Percentiles rank a stretch among this genome's conserved stretches.
phyloP scores from a whole-genome alignment of 2,113 vertebrate genomes.

The Felis chaus region DNA sequence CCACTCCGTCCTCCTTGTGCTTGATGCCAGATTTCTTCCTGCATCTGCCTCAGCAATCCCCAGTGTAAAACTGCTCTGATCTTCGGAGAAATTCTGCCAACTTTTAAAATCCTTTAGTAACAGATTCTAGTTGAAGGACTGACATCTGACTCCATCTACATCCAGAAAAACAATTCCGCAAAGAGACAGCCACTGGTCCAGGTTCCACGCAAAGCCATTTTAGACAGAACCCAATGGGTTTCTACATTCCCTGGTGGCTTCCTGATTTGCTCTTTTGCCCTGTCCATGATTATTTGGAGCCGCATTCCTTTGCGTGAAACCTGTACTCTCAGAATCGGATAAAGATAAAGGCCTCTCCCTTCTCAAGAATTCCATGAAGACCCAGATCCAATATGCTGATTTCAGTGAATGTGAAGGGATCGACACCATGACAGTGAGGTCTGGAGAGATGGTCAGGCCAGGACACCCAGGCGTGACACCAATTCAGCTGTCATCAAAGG shows the following conservation, averaged over 20 bases:
- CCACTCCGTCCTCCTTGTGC: constrained; percentile 84
- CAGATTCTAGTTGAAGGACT: constrained; percentile 70
- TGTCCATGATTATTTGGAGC: constrained; percentile 47
- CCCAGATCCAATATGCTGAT: constrained; percentile 67
- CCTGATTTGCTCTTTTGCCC: constrained; percentile 38
- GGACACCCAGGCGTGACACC: constrained; percentile 27
- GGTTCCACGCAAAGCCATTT: constrained; percentile 45
- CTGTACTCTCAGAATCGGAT: constrained; percentile 43
- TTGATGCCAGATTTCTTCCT: constrained; percentile 77
- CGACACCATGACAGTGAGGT: neutral
- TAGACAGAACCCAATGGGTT: neutral
- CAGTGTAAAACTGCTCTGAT: constrained; percentile 56
- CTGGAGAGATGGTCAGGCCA: neutral
- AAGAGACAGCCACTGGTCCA: constrained; percentile 78
- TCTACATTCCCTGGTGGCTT: constrained; percentile 44
- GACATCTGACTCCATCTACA: constrained; percentile 63
- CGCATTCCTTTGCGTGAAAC: constrained; percentile 46
- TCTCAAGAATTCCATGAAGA: constrained; percentile 49
- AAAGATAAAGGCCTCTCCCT: constrained; percentile 64
- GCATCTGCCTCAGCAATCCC: constrained; percentile 77
- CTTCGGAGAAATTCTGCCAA: constrained; percentile 40
- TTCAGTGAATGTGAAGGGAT: constrained; percentile 53
- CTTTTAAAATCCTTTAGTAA: constrained; percentile 49
- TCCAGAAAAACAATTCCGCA: constrained; percentile 70
- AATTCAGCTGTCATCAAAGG: neutral